These are phyloP conservation scores for Hemibagrus guttatus DNA, from an alignment of 2,797 vertebrate genomes.

Conservation along the genomic window DNA sequence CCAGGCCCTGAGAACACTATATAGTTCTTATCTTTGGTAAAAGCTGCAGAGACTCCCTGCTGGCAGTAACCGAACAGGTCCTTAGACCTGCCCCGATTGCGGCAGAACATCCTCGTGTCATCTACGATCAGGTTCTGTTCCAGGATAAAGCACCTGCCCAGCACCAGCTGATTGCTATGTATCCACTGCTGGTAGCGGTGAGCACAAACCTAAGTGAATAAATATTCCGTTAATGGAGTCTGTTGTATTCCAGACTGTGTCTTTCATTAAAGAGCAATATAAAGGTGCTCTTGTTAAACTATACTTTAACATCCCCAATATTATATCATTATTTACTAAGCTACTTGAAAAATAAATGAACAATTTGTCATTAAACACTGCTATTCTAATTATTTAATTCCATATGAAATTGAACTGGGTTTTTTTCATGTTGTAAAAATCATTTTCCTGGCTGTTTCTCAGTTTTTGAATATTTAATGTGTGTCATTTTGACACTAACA, in stretches of 20 bases:
- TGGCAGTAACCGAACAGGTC: constrained; percentile 89
- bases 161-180: constrained; percentile 52
- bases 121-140: constrained; percentile 60
- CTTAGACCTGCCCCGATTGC: constrained; percentile 72
- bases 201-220: constrained; percentile 63
- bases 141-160: constrained; percentile 70
- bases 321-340: too few relatives aligned
- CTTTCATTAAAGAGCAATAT: background rate
- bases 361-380: background rate
- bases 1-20: constrained; percentile 87
- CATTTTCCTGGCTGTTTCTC: too few relatives aligned
- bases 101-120: constrained; percentile 72
- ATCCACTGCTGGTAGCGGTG: constrained; percentile 68
- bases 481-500: too few relatives aligned
- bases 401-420: background rate
- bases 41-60: constrained; percentile 88
- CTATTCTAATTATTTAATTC: background rate
- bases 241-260: background rate
- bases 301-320: background rate
- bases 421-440: too few relatives aligned
- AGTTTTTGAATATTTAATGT: too few relatives aligned
- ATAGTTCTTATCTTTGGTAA: constrained; percentile 84
- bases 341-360: too few relatives aligned
- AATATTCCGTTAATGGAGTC: background rate
- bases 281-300: background rate